These are phyloP conservation scores for Lottia scabra DNA, from an alignment of 2,888 invertebrate genomes.

Conservation along the genomic window DNA sequence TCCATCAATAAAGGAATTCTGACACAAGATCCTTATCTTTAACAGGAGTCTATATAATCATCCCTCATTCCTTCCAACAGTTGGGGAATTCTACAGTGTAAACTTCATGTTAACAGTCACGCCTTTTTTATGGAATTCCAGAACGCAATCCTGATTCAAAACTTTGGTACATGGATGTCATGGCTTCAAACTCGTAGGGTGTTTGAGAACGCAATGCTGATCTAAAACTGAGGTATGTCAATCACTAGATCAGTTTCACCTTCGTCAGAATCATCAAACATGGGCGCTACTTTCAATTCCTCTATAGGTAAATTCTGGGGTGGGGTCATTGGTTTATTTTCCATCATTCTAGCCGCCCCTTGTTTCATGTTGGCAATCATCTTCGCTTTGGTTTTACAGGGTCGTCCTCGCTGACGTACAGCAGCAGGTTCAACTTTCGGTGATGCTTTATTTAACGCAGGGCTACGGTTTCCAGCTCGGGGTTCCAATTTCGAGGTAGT, in stretches of 20 bases:
- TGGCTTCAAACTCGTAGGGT: too few species aligned
- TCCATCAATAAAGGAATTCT: too few species aligned
- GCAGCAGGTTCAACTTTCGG: conserved; percentile 20
- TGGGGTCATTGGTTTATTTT: background rate
- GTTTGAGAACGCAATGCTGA: too few species aligned
- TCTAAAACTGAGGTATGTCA: conserved; percentile 42
- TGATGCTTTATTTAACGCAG: background rate
- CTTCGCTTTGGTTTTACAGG: conserved; percentile 21
- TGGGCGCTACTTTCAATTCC: conserved; percentile 38
- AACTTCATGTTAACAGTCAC: too few species aligned
- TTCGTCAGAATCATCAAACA: conserved; percentile 54
- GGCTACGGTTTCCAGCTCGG: background rate
- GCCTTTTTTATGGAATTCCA: too few species aligned
- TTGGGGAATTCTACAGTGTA: too few species aligned
- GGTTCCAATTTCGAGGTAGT: background rate
- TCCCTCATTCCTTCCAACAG: too few species aligned
- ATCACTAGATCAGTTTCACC: conserved; percentile 52
- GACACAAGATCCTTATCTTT: too few species aligned
- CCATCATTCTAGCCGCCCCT: background rate
- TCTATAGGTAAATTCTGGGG: background rate
- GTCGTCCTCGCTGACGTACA: conserved; percentile 15
- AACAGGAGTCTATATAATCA: too few species aligned
- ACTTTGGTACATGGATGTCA: too few species aligned
- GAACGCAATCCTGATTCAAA: too few species aligned
- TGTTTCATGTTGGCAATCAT: background rate